Evolutionary conservation across 2,888 invertebrate genomes (phyloP).

Genomic region (Drosophila ustulata): DNA sequence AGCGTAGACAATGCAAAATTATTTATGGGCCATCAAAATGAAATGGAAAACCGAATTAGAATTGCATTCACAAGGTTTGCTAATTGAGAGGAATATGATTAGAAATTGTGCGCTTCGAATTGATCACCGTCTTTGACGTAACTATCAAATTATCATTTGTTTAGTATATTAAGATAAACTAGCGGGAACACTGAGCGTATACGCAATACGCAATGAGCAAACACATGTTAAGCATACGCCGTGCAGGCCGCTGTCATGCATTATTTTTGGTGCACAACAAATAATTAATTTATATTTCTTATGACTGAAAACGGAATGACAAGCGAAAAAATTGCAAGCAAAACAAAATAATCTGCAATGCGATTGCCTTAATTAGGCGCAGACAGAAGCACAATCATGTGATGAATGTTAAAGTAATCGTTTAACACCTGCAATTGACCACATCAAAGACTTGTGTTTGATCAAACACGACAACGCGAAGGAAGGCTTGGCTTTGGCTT

Average conservation of each 20-base stretch:
- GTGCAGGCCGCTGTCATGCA: background rate
- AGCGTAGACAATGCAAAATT: slow-evolving; percentile 52
- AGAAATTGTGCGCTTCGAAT: slow-evolving; percentile 13
- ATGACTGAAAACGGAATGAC: slow-evolving; percentile 22
- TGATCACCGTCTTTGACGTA: slow-evolving; percentile 13
- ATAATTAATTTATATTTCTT: background rate
- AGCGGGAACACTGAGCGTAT: background rate
- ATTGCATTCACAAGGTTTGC: slow-evolving; percentile 38
- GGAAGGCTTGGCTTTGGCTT: slow-evolving; percentile 27
- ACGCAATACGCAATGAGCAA: background rate
- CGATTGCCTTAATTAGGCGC: slow-evolving; percentile 40
- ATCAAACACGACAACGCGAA: slow-evolving; percentile 13
- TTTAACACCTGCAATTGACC: slow-evolving; percentile 53
- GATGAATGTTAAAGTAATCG: slow-evolving; percentile 27
- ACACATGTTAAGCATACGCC: slow-evolving; percentile 24
- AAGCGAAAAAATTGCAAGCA: slow-evolving; percentile 9
- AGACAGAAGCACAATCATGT: slow-evolving; percentile 13
- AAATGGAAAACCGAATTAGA: slow-evolving; percentile 41
- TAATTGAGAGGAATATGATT: slow-evolving; percentile 25
- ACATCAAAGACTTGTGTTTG: slow-evolving; percentile 31
- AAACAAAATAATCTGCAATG: slow-evolving; percentile 14
- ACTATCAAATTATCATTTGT: background rate
- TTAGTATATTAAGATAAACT: background rate
- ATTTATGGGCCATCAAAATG: slow-evolving; percentile 25
- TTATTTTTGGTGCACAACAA: background rate